Evolutionary conservation across 2,888 invertebrate genomes (phyloP).

Genomic region (Hartigia nigra): DNA sequence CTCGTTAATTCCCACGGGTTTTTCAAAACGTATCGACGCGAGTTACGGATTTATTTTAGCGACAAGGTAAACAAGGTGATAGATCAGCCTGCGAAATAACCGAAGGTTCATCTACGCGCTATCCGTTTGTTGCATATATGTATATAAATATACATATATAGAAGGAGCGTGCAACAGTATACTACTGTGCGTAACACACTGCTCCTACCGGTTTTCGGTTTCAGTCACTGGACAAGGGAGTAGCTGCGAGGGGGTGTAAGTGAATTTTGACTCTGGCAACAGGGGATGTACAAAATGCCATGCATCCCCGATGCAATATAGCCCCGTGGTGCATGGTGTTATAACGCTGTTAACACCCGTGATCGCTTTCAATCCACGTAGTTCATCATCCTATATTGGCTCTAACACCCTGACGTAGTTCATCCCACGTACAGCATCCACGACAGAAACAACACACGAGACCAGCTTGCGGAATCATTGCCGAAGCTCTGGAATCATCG

Average conservation of each 20-base stretch:
- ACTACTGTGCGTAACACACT: slow-evolving; percentile 4
- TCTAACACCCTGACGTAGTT: slow-evolving; percentile 16
- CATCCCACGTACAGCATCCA: not conserved
- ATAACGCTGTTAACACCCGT: slow-evolving; percentile 64
- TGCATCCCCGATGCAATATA: slow-evolving; percentile 46
- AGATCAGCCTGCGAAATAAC: slow-evolving; percentile 33
- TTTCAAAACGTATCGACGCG: slow-evolving; percentile 22
- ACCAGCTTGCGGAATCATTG: slow-evolving; percentile 30
- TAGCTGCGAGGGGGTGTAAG: slow-evolving; percentile 17
- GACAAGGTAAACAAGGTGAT: slow-evolving; percentile 39
- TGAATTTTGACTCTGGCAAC: slow-evolving; percentile 29
- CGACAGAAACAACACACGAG: slow-evolving; percentile 21
- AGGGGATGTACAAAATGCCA: slow-evolving; percentile 40
- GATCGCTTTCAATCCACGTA: slow-evolving; percentile 64
- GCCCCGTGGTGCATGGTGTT: slow-evolving; percentile 41
- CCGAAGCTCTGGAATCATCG: slow-evolving; percentile 41
- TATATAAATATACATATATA: not conserved
- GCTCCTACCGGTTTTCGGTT: not conserved
- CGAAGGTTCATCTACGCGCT: slow-evolving; percentile 6
- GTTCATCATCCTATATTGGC: slow-evolving; percentile 62
- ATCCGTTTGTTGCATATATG: not conserved
- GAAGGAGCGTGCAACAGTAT: not conserved
- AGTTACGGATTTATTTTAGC: slow-evolving; percentile 33
- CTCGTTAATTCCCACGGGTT: slow-evolving; percentile 31
- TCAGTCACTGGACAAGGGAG: not conserved